Base-by-base conservation (phyloP, 2,797 vertebrate species). In the Eospalax fontanierii region DNA sequence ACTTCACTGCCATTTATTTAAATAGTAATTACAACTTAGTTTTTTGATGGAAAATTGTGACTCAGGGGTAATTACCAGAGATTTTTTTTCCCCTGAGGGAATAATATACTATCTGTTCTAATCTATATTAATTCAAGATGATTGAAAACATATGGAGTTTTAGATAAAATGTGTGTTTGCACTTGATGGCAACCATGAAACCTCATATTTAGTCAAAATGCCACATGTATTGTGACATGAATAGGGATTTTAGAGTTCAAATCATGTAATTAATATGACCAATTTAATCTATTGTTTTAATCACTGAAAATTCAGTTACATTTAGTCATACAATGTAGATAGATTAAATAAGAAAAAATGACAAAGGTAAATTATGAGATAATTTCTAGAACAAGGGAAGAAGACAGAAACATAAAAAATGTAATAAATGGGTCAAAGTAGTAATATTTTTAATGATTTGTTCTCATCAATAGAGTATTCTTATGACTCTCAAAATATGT, bases 101-200 rank as follows among this genome's bases (percentile, higher is more conserved):
- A 46, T 81, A 83, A 65, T 3, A 33, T 83, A 90, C 50, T 92
- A 76, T 95, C 80, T 24, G 0, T 65, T 79, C 8, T 88, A 92
- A 63, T 46, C 50, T 94, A 38, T 71, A 85, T 65, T 95, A 95
- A 63, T n/a, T 71, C 0, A 93, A 35, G 9, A 59, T 57, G 81
- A 57, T 21, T 95, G 70, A 93, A 98, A 98, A 91, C 24, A 38
- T 5, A 57, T 83, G 82, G 75, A 78, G 1, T 87, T 91, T n/a
- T 90, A 84, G 24, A 81, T 73, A 95, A 63, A 86, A 40, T 61
- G 82, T 65, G 80, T 43, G 33, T 68, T 96, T 63, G 78, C 24
- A 92, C n/a, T 88, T 9, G 0, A 87, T 57, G 94, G 22, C 28
- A 92, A 93, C 68, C 35, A 84, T 54, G 18, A 97, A 97, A 84